Evolutionary conservation across 1,140 invertebrate species (phyloP).

Genomic region (Drosophila burlai): DNA sequence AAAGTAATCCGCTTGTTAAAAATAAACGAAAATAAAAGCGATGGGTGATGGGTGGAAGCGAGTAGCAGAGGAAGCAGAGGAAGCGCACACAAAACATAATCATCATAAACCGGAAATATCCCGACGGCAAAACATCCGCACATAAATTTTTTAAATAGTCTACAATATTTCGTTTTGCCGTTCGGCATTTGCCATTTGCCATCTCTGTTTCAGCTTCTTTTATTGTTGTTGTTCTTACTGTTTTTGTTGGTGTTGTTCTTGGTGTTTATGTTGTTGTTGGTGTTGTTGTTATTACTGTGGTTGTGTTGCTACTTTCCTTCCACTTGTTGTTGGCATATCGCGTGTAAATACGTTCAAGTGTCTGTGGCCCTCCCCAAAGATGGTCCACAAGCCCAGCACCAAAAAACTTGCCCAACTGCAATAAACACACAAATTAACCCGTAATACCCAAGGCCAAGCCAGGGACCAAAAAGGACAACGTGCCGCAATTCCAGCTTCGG

Average conservation of each 20-base stretch:
- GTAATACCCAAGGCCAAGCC: constrained; percentile 72
- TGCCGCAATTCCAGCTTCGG: constrained; percentile 59
- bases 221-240: constrained; percentile 23
- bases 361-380: constrained; percentile 56
- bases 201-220: constrained; percentile 34
- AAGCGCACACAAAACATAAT: constrained; percentile 76
- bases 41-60: background rate
- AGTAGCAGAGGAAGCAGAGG: constrained; percentile 13
- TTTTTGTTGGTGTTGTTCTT: constrained; percentile 2
- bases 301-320: constrained; percentile 15
- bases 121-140: constrained; percentile 84
- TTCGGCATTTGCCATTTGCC: constrained; percentile 72
- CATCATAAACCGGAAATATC: constrained; percentile 85
- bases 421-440: constrained; percentile 84
- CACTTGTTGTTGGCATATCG: constrained; percentile 57
- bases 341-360: constrained; percentile 81
- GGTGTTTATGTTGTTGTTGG: constrained; percentile 46
- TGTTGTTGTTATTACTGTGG: constrained; percentile 18
- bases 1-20: constrained; percentile 82
- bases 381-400: constrained; percentile 40
- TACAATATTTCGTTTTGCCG: constrained; percentile 79
- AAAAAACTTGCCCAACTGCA: constrained; percentile 80
- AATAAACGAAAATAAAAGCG: constrained; percentile 79
- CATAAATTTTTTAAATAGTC: constrained; percentile 85
- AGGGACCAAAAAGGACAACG: constrained; percentile 67